phyloP scores from a whole-genome alignment of 1,140 invertebrate genomes.

The Dreissena polymorpha region DNA sequence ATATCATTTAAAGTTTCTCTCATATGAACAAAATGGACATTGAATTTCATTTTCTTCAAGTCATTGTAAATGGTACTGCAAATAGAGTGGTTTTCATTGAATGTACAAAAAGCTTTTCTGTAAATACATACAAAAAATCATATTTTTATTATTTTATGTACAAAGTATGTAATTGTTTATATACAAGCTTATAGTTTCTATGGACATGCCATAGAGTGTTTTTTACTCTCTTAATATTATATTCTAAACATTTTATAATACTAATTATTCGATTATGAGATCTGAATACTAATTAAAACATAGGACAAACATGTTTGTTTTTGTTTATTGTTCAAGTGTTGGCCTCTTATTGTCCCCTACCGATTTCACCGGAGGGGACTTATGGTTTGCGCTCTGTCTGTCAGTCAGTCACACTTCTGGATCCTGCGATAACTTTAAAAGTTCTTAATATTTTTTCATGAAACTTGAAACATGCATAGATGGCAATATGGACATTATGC shows the following conservation, averaged over 20 bases:
- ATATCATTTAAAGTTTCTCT: no score
- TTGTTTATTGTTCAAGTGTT: not conserved
- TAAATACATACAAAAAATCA: not conserved
- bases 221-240: conserved; percentile 1
- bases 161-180: not conserved
- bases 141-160: conserved; percentile 8
- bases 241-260: conserved; percentile 13
- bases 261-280: not conserved
- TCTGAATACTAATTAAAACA: conserved; percentile 10
- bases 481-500: no score
- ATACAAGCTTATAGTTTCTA: not conserved
- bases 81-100: not conserved
- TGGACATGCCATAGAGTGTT: not conserved
- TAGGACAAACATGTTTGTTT: conserved; percentile 1
- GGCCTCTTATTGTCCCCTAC: no score
- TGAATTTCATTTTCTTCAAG: not conserved
- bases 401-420: no score
- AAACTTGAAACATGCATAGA: no score
- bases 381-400: no score
- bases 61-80: not conserved
- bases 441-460: no score
- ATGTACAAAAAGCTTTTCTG: not conserved
- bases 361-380: no score
- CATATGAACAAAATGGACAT: no score
- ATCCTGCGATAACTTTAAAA: no score